phyloP scores from a whole-genome alignment of 35 echinoderm and acorn worm species.

The Eucidaris tribuloides region DNA sequence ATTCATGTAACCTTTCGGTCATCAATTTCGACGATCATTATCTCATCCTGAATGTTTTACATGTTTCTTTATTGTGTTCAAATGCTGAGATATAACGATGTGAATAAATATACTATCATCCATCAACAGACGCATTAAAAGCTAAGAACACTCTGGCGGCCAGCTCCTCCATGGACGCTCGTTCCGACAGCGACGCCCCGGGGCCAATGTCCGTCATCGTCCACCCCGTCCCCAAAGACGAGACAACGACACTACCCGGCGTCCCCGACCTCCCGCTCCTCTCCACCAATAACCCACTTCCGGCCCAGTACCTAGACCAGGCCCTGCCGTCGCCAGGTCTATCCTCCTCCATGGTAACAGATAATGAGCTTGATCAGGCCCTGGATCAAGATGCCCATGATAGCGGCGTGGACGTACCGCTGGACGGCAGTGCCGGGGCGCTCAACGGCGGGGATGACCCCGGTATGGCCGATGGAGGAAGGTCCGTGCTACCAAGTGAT shows the following conservation, averaged over 20 bases:
- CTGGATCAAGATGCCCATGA: conserved; percentile 11
- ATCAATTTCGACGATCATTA: too few relatives aligned
- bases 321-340: conserved; percentile 19
- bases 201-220: not conserved
- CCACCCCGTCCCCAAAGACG: not conserved
- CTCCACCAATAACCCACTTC: not conserved
- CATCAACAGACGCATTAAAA: too few relatives aligned
- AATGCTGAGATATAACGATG: too few relatives aligned
- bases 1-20: too few relatives aligned
- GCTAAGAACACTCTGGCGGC: too few relatives aligned
- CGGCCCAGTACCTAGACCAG: not conserved
- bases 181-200: conserved; percentile 6
- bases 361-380: not conserved
- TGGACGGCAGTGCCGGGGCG: conserved; percentile 13
- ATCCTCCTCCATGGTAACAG: conserved; percentile 12
- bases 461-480: not conserved
- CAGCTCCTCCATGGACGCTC: not conserved
- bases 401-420: conserved; percentile 13
- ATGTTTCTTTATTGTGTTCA: too few relatives aligned
- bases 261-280: too few relatives aligned
- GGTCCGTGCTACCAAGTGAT: not conserved
- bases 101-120: too few relatives aligned
- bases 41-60: too few relatives aligned
- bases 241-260: not conserved
- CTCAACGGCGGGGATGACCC: not conserved